A percentile compares a stretch with the other conserved stretches of the same genome.
These are phyloP conservation scores for Penaeus chinensis DNA, from an alignment of 1,140 invertebrate species.

Conservation along the genomic window DNA sequence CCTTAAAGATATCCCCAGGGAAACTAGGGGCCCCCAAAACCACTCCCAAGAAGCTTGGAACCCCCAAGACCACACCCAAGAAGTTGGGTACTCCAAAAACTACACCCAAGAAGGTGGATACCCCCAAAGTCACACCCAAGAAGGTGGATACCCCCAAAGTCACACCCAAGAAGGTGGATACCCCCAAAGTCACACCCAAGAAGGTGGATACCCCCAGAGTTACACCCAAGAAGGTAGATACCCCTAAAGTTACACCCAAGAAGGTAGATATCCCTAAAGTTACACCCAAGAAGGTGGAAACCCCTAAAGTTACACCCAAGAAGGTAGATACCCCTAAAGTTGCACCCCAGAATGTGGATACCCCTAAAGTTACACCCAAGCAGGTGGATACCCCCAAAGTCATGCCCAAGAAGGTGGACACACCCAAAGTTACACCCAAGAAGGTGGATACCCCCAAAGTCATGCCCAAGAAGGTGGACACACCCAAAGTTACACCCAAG, in stretches of 20 bases:
- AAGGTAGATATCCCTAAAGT: background rate
- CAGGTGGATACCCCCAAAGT: background rate
- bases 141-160: background rate
- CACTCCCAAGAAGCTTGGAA: background rate
- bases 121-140: background rate
- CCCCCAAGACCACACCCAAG: background rate
- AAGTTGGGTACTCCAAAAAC: background rate
- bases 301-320: background rate
- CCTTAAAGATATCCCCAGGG: background rate
- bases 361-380: background rate
- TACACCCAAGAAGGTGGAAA: conserved; percentile 2
- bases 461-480: background rate
- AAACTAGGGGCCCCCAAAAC: background rate
- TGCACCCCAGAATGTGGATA: conserved; percentile 1
- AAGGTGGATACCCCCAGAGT: background rate
- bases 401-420: background rate
- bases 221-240: background rate
- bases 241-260: background rate
- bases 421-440: background rate
- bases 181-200: background rate
- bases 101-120: conserved; percentile 10
- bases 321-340: background rate
- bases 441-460: background rate
- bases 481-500: conserved; percentile 6
- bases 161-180: background rate